Evolutionary conservation across 2,113 vertebrate genomes (phyloP).

Genomic region (Conger conger): DNA sequence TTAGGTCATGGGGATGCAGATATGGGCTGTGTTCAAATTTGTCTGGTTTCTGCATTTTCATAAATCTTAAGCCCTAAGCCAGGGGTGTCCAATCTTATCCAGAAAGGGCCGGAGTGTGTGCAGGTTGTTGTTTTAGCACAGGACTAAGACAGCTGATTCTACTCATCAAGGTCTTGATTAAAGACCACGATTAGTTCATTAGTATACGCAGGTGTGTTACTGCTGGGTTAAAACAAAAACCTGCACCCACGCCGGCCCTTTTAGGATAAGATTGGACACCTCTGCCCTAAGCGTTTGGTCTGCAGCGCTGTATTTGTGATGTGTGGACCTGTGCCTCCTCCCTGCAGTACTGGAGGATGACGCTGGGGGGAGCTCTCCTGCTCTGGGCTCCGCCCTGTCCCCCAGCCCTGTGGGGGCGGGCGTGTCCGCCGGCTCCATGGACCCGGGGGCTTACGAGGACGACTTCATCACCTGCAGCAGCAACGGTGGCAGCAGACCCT

Average conservation of each 20-base stretch:
- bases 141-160: too few species aligned
- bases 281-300: neutral
- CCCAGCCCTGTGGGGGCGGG: slow-evolving; percentile 37
- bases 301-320: neutral
- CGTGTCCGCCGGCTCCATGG: slow-evolving; percentile 62
- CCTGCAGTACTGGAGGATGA: slow-evolving; percentile 71
- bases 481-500: slow-evolving; percentile 69
- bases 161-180: too few species aligned
- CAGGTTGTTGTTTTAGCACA: too few species aligned
- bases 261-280: too few species aligned
- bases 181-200: too few species aligned
- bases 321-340: neutral
- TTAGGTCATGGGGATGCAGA: neutral
- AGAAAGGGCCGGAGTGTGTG: too few species aligned
- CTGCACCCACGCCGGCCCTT: too few species aligned
- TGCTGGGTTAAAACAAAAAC: too few species aligned
- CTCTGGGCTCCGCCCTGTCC: slow-evolving; percentile 47
- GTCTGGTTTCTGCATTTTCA: neutral
- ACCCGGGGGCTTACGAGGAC: slow-evolving; percentile 78
- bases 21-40: neutral
- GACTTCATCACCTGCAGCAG: slow-evolving; percentile 81
- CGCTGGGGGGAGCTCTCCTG: slow-evolving; percentile 54
- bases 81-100: too few species aligned
- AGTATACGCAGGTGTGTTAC: too few species aligned
- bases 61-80: too few species aligned